Evolutionary conservation across 2,888 invertebrate genomes (phyloP), one percentile per base, ranked within the genome.

Genomic region (Hyposoter didymator): DNA sequence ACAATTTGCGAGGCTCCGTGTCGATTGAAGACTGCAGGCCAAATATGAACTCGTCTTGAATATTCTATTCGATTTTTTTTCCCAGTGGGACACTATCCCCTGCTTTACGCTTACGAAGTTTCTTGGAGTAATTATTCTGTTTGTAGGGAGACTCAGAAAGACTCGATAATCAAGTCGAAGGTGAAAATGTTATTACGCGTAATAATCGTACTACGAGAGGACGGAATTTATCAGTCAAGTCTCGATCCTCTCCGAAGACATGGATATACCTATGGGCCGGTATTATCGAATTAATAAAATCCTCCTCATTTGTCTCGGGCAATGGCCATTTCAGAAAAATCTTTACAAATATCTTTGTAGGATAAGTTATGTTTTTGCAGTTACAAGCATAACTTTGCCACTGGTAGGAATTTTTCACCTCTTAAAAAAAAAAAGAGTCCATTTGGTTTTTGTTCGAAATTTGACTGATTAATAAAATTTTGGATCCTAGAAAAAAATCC

Each of bases 191-290:
- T 73, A 22, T 55, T 19, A 10, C 12, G 70, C 52, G 1, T 0
- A 55, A 55, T 43, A 39, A 28, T 19, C n/a, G 2, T 14, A 35
- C 22, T 14, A 35, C 22, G 19, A 12, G 55, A 12, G 39, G 14
- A 19, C 49, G 39, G 39, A 39, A 22, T 22, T 14, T 22, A 22
- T 39, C 72, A 73, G 72, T 73, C 55, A 22, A 55, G 39, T 70
- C 17, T 43, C 35, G 28, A n/a, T 35, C 67, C 64, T 74, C 32
- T 19, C n/a, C 45, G n/a, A 47, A 32, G 47, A 52, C 49, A 88
- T 88, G 88, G 80, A 83, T 66, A 73, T 88, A 59, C 70, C 85
- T n/a, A 82, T 85, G 19, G 66, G 74, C 28, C 80, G 39, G n/a
- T 85, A 85, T 49, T 87, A 78, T 72, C 67, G 73, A 55, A 75